These are phyloP conservation scores for Oreochromis spilurus DNA, from an alignment of 2,113 vertebrate genomes.

Conservation along the genomic window DNA sequence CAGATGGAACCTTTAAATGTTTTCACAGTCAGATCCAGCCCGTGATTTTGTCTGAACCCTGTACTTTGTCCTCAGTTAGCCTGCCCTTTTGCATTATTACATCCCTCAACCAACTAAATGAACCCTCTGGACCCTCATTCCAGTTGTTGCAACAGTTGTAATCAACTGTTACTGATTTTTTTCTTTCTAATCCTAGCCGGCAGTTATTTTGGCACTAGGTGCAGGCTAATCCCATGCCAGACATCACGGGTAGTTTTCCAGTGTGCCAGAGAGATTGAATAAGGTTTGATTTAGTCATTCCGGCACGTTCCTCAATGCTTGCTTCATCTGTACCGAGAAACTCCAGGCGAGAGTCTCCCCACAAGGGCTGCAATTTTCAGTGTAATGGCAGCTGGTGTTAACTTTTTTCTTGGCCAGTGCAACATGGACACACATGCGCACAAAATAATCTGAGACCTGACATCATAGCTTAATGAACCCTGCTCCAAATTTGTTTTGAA, in stretches of 20 bases:
- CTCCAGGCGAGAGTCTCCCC: background rate
- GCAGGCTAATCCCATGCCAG: constrained; percentile 31
- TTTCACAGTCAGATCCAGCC: background rate
- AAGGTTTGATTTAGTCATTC: constrained; percentile 49
- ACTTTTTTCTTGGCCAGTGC: constrained; percentile 8
- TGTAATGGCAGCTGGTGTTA: constrained; percentile 28
- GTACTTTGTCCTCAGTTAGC: constrained; percentile 31
- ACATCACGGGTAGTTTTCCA: constrained; percentile 54
- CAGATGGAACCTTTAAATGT: background rate
- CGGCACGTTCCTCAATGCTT: constrained; percentile 37
- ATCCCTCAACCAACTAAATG: constrained; percentile 1
- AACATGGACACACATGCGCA: constrained; percentile 5
- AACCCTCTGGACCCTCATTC: constrained; percentile 16
- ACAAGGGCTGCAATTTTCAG: constrained; percentile 29
- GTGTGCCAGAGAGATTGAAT: constrained; percentile 31
- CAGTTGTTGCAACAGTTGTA: constrained; percentile 43
- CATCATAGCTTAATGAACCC: background rate
- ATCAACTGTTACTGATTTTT: constrained; percentile 32
- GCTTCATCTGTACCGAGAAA: constrained; percentile 21
- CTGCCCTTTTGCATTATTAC: constrained; percentile 14
- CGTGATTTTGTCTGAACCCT: constrained; percentile 12
- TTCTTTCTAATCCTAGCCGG: constrained; percentile 40
- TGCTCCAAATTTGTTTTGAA: background rate
- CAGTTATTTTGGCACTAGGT: constrained; percentile 46
- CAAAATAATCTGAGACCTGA: background rate